Percentiles rank a stretch among this genome's conserved stretches.
These are phyloP conservation scores for Riparia riparia DNA, from an alignment of 2,113 vertebrate genomes.

Conservation along the genomic window DNA sequence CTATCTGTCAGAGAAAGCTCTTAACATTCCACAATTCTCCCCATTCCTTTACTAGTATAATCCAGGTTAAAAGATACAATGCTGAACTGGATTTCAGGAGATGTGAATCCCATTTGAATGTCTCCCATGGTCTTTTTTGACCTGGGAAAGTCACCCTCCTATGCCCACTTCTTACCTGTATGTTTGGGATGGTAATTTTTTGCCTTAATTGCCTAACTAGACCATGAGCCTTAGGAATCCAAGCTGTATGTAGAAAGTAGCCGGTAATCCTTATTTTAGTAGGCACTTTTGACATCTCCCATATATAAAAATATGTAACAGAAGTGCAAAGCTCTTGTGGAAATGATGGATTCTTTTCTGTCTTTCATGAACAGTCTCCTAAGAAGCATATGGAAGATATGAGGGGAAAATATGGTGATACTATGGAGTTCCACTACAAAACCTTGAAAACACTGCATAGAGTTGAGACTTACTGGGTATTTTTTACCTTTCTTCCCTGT, in stretches of 20 bases:
- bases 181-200: not conserved
- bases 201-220: not conserved
- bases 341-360: not conserved
- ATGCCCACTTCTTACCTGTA: not conserved
- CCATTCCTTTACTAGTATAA: not conserved
- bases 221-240: not conserved
- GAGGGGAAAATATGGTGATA: not conserved
- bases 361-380: not conserved
- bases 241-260: not conserved
- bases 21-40: not conserved
- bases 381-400: not conserved
- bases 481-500: not conserved
- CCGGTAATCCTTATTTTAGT: not conserved
- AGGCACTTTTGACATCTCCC: not conserved
- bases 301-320: not conserved
- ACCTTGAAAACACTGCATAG: not conserved
- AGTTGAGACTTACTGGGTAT: not conserved
- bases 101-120: not conserved
- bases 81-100: not conserved
- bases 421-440: not conserved
- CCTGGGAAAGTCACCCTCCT: not conserved
- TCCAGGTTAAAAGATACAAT: not conserved
- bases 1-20: not conserved
- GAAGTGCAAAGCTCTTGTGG: not conserved
- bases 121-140: not conserved